A percentile compares a stretch with the other conserved stretches of the same genome.
phyloP scores from a whole-genome alignment of 2,113 vertebrate species.

The Gymnocephalus cernua region DNA sequence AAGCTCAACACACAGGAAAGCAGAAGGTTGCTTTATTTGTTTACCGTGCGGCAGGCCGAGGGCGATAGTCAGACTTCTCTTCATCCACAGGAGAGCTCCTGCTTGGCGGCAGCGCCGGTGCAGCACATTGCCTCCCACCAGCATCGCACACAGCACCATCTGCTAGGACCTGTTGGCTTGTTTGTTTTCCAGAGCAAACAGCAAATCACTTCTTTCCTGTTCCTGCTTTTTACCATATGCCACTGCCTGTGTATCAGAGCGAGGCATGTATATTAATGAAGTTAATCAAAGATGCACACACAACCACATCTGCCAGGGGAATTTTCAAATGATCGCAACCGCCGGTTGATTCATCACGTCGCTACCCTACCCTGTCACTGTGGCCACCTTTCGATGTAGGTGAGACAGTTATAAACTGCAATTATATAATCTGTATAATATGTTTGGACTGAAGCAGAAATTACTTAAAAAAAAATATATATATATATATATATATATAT shows the following conservation, averaged over 20 bases:
- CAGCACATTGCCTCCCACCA: constrained; percentile 87
- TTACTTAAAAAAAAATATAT: background rate
- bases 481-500: too few species aligned
- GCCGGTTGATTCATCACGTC: constrained; percentile 64
- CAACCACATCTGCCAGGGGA: constrained; percentile 77
- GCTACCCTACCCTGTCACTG: constrained; percentile 35
- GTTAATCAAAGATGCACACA: constrained; percentile 89
- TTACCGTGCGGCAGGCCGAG: constrained; percentile 81
- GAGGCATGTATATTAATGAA: constrained; percentile 97
- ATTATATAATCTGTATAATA: constrained; percentile 5
- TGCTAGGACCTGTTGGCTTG: constrained; percentile 98
- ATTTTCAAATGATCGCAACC: constrained; percentile 69
- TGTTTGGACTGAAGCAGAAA: background rate
- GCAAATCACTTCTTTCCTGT: constrained; percentile 98
- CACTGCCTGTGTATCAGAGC: constrained; percentile 93
- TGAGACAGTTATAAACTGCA: constrained; percentile 30
- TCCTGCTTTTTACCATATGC: constrained; percentile 98
- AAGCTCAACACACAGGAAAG: constrained; percentile 78
- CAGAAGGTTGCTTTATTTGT: constrained; percentile 83
- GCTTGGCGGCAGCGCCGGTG: constrained; percentile 75
- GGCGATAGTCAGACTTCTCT: constrained; percentile 79
- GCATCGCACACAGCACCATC: constrained; percentile 90
- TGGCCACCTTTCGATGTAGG: constrained; percentile 34
- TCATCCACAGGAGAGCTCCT: constrained; percentile 80
- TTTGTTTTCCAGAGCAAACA: constrained; percentile 99